Percentiles rank a stretch among this genome's conserved stretches.
phyloP scores from a whole-genome alignment of 2,888 invertebrate species.

The Ptilodon capucinus region DNA sequence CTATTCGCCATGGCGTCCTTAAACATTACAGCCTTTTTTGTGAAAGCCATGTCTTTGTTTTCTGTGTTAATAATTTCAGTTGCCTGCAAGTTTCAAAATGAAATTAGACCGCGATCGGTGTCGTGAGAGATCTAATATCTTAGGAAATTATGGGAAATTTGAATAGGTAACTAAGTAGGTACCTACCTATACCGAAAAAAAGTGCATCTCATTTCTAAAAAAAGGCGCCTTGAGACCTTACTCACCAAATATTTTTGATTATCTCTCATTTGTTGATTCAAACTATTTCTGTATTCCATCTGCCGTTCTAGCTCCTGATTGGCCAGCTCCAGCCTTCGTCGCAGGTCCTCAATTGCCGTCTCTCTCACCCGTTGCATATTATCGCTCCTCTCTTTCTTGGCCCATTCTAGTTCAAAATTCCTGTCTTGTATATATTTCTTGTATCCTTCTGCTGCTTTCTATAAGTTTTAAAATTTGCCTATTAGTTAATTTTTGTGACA shows the following conservation, averaged over 20 bases:
- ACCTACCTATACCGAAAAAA: no score
- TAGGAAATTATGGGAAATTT: no score
- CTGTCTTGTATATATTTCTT: conserved; percentile 49
- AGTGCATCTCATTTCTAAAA: no score
- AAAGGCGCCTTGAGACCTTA: no score
- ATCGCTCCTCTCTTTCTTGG: conserved; percentile 43
- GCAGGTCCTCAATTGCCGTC: conserved; percentile 53
- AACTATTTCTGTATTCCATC: conserved; percentile 57
- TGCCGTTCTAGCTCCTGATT: conserved; percentile 59
- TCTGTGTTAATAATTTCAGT: conserved; percentile 47
- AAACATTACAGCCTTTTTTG: conserved; percentile 59
- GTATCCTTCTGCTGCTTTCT: conserved; percentile 66
- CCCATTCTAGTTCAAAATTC: conserved; percentile 43
- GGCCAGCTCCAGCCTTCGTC: conserved; percentile 50
- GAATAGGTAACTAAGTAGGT: no score
- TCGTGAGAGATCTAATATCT: no score
- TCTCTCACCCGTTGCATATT: conserved; percentile 59
- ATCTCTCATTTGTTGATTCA: conserved; percentile 57
- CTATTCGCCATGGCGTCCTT: conserved; percentile 58
- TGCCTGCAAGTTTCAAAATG: conserved; percentile 42
- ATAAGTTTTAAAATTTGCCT: no score
- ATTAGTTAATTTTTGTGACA: no score
- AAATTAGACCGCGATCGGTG: no score
- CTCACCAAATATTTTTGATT: conserved; percentile 61
- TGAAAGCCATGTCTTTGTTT: conserved; percentile 61